A percentile compares a stretch with the other conserved stretches of the same genome.
These are phyloP conservation scores for Apteryx owenii DNA, from an alignment of 2,113 vertebrate genomes.

Conservation along the genomic window DNA sequence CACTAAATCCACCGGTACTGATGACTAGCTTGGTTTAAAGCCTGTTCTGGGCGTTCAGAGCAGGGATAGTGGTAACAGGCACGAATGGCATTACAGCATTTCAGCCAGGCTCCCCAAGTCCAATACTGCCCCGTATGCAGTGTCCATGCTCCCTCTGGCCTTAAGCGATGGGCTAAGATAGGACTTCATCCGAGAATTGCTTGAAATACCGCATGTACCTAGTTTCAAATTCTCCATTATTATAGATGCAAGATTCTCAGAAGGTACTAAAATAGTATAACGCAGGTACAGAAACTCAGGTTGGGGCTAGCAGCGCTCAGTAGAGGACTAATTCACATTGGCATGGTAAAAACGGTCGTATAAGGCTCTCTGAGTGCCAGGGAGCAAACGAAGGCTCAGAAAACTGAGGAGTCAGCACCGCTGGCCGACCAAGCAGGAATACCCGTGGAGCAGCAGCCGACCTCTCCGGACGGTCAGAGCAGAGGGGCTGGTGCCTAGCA, in stretches of 20 bases:
- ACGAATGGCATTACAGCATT: background rate
- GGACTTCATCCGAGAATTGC: background rate
- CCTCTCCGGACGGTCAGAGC: background rate
- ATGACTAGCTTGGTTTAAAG: background rate
- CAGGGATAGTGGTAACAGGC: background rate
- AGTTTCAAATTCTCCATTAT: background rate
- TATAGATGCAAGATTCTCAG: background rate
- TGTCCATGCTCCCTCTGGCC: background rate
- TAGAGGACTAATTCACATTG: background rate
- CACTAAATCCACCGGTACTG: background rate
- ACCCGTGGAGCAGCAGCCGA: background rate
- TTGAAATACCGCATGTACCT: background rate
- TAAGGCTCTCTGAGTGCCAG: background rate
- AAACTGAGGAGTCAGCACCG: fast-evolving
- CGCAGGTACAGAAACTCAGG: background rate
- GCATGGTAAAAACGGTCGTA: background rate
- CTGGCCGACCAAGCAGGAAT: background rate
- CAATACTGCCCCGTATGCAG: fast-evolving
- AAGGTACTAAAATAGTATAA: background rate
- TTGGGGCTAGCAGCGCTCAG: background rate
- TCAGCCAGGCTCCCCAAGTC: background rate
- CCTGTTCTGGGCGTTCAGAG: background rate
- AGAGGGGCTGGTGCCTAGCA: background rate
- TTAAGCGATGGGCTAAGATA: background rate
- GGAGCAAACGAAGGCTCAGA: background rate